Percentiles rank a stretch among this genome's conserved stretches.
Conservation (phyloP, 2,113 vertebrate species). For the Poeciliopsis turrubarensis region DNA sequence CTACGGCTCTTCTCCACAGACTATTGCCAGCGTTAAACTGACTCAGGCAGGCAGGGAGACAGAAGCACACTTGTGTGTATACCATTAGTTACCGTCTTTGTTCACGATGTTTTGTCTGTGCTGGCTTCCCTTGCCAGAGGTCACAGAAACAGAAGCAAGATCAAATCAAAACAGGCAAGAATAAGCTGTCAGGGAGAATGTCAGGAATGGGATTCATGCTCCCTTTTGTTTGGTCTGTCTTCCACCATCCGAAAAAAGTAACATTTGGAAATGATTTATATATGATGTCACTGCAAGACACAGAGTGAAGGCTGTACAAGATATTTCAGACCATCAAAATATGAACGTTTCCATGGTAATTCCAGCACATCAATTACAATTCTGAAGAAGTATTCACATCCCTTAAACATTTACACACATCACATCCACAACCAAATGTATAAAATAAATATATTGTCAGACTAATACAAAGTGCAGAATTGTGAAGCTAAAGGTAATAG, state of each 20-base stretch:
- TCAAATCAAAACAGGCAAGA: constrained; percentile 37
- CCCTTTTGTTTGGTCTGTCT: constrained; percentile 3
- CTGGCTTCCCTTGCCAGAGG: constrained; percentile 51
- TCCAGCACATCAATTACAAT: background rate
- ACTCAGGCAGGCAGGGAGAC: constrained; percentile 36
- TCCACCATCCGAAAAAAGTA: background rate
- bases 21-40: constrained; percentile 37
- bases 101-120: constrained; percentile 72
- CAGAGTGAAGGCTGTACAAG: background rate
- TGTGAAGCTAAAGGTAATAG: background rate
- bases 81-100: constrained; percentile 51
- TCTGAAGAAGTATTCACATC: background rate
- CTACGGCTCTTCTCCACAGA: constrained; percentile 42
- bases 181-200: background rate
- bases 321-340: background rate
- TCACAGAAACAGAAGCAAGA: constrained; percentile 49
- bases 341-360: background rate
- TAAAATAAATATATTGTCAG: background rate
- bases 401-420: background rate
- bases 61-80: constrained; percentile 59
- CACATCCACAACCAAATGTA: background rate
- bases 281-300: background rate
- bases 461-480: background rate
- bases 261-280: background rate
- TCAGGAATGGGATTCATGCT: background rate